These are phyloP conservation scores for Stictocephala bisonia DNA, from an alignment of 2,888 invertebrate species.

Conservation along the genomic window DNA sequence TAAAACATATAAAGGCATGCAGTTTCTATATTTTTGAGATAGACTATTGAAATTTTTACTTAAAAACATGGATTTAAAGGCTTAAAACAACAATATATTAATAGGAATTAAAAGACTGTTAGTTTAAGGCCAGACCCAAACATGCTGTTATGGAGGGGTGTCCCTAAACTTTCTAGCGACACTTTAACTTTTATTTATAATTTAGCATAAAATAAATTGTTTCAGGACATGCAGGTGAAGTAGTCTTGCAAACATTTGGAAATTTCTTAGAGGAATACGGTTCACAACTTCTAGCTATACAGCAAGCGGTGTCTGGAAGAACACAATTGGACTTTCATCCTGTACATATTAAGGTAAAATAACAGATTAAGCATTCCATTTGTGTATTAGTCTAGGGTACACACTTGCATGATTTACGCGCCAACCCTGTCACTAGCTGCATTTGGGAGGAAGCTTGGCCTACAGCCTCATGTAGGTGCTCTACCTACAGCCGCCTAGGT, in stretches of 20 bases:
- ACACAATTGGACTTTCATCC: constrained; percentile 55
- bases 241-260: constrained; percentile 68
- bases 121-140: too few species aligned
- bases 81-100: too few species aligned
- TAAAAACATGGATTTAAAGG: too few species aligned
- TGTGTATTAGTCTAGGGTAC: neutral
- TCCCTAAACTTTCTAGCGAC: neutral
- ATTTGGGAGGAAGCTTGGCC: neutral
- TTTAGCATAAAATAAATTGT: neutral
- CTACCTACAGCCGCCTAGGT: too few species aligned
- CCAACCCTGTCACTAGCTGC: neutral
- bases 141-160: too few species aligned
- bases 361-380: neutral
- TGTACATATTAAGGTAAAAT: constrained; percentile 59
- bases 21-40: too few species aligned
- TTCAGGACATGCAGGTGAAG: constrained; percentile 68
- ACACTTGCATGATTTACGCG: neutral
- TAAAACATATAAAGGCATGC: too few species aligned
- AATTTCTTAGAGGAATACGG: constrained; percentile 67
- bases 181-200: neutral
- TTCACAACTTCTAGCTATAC: constrained; percentile 61
- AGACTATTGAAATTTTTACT: too few species aligned
- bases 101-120: too few species aligned
- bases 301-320: constrained; percentile 59
- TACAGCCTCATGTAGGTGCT: too few species aligned